These are phyloP conservation scores for Donacobius atricapilla DNA, from an alignment of 2,113 vertebrate species.

Conservation along the genomic window DNA sequence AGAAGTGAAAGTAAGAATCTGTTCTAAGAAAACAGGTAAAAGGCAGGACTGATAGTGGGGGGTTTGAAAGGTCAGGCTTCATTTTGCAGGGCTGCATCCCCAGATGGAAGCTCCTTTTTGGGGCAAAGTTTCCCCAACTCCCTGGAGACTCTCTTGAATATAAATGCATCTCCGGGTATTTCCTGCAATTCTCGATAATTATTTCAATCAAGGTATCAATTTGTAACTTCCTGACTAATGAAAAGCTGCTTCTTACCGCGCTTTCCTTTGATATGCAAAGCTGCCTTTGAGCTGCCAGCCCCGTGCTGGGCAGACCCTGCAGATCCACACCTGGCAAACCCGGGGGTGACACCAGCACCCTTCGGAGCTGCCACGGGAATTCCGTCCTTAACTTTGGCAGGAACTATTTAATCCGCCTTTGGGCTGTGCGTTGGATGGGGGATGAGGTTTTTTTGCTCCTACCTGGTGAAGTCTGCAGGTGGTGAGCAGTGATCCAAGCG, in stretches of 20 bases:
- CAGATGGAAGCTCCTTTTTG: not conserved
- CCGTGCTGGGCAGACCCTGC: constrained; percentile 27
- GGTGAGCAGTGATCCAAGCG: not conserved
- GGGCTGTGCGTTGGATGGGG: rapidly evolving
- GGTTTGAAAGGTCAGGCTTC: not conserved
- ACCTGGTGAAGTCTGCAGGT: not conserved
- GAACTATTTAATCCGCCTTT: rapidly evolving
- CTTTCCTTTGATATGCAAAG: constrained; percentile 40
- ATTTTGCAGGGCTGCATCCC: not conserved
- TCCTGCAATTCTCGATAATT: constrained; percentile 62
- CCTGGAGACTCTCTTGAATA: not conserved
- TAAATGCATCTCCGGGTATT: constrained; percentile 20
- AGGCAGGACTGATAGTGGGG: not conserved
- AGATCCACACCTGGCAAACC: constrained; percentile 19
- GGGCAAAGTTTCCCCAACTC: not conserved
- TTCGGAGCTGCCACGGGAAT: not conserved
- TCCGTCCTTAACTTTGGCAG: rapidly evolving
- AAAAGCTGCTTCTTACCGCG: not conserved
- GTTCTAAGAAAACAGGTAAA: not conserved
- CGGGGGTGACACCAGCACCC: not conserved
- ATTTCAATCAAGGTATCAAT: constrained; percentile 61
- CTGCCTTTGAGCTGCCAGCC: constrained; percentile 16
- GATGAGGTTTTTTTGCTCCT: not conserved
- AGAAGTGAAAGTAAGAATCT: not conserved
- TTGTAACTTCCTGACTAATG: constrained; percentile 54